phyloP scores from a whole-genome alignment of 2,113 vertebrate genomes.

The Paracanthobrama guichenoti region DNA sequence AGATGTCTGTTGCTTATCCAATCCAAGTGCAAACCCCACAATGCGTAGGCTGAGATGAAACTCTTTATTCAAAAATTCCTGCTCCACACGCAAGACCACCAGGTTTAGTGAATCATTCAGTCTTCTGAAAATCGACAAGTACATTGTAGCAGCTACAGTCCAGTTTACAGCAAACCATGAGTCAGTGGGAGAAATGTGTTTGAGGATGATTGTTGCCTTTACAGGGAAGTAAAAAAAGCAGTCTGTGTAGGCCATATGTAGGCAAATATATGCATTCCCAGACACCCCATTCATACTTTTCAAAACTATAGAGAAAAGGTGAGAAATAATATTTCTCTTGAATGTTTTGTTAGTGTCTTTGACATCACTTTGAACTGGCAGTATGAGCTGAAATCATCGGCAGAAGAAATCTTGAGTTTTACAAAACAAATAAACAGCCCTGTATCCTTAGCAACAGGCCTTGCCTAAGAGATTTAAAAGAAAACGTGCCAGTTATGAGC shows the following conservation, averaged over 20 bases:
- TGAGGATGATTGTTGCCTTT: not conserved
- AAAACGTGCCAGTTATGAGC: not conserved
- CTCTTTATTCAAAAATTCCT: not conserved
- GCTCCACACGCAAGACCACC: not conserved
- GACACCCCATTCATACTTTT: not conserved
- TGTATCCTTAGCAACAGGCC: constrained; percentile 31
- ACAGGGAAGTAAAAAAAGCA: not conserved
- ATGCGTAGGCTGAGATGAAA: not conserved
- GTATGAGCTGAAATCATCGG: not conserved
- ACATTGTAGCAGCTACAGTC: not conserved
- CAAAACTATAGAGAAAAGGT: not conserved
- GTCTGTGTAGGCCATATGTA: not conserved
- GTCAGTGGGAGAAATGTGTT: constrained; percentile 19
- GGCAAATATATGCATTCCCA: not conserved
- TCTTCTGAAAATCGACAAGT: not conserved
- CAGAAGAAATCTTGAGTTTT: not conserved
- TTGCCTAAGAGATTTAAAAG: not conserved
- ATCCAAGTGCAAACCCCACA: not conserved
- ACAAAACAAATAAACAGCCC: constrained; percentile 42
- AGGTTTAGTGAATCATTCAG: constrained; percentile 27
- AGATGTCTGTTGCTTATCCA: not conserved
- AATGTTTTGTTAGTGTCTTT: not conserved
- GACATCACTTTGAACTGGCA: not conserved
- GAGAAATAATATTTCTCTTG: not conserved
- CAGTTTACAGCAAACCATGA: constrained; percentile 18